These are phyloP conservation scores for Sphaeramia orbicularis DNA, from an alignment of 2,797 vertebrate species.

Conservation along the genomic window DNA sequence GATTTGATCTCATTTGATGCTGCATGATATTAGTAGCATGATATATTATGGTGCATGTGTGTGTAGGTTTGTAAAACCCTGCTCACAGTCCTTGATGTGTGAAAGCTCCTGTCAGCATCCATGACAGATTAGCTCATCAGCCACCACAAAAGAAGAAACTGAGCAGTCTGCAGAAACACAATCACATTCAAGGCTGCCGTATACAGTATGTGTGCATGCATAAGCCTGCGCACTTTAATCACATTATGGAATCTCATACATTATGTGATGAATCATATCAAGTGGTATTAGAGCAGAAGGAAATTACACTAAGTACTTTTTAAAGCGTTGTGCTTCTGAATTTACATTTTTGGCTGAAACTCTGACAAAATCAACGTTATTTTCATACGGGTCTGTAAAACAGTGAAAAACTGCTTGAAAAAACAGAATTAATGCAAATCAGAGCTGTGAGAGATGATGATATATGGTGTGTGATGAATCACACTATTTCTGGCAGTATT, in stretches of 20 bases:
- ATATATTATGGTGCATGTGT: conserved; percentile 2
- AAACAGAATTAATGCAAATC: too few relatives aligned
- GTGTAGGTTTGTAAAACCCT: conserved; percentile 16
- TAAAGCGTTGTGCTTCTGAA: not conserved
- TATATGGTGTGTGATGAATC: too few relatives aligned
- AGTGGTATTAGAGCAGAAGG: conserved; percentile 18
- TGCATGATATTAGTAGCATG: conserved; percentile 20
- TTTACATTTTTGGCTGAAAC: not conserved
- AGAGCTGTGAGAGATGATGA: not conserved
- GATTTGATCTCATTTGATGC: conserved; percentile 33
- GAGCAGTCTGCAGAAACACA: conserved; percentile 44
- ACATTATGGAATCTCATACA: conserved; percentile 30
- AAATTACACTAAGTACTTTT: not conserved
- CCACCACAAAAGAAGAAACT: conserved; percentile 54
- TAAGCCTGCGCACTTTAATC: conserved; percentile 33
- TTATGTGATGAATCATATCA: conserved; percentile 25
- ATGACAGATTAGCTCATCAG: conserved; percentile 70
- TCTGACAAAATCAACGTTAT: not conserved
- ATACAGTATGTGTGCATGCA: not conserved
- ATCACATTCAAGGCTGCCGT: conserved; percentile 30
- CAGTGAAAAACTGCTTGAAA: too few relatives aligned
- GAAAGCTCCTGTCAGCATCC: conserved; percentile 65
- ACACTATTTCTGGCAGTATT: too few relatives aligned
- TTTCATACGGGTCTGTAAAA: not conserved
- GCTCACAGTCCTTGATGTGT: conserved; percentile 50